Evolutionary conservation across 2,797 vertebrate genomes (phyloP).

Genomic region (Diplodus puntazzo): DNA sequence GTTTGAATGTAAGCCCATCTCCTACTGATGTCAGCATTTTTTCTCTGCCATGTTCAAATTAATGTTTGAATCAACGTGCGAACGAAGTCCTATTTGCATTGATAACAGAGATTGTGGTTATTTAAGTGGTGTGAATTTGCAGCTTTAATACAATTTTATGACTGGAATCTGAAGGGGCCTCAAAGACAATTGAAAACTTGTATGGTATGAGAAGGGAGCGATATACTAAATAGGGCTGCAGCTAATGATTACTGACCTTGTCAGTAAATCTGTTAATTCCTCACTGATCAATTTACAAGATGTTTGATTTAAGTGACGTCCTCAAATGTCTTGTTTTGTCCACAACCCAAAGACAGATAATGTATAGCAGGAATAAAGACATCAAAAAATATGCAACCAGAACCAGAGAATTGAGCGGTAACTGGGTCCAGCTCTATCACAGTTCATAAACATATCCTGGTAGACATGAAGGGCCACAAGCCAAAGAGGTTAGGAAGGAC

Average conservation of each 20-base stretch:
- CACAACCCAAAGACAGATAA: background rate
- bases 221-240: too few species aligned
- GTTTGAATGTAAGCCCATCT: constrained; percentile 17
- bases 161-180: background rate
- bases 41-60: background rate
- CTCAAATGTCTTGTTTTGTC: too few species aligned
- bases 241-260: too few species aligned
- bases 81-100: background rate
- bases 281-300: too few species aligned
- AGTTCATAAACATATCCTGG: background rate
- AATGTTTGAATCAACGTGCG: background rate
- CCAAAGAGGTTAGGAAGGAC: background rate
- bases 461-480: background rate
- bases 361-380: too few species aligned
- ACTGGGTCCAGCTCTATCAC: background rate
- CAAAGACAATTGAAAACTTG: too few species aligned
- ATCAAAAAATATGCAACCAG: too few species aligned
- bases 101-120: background rate
- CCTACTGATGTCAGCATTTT: background rate
- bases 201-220: too few species aligned
- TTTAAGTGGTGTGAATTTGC: background rate
- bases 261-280: too few species aligned
- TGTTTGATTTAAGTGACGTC: too few species aligned
- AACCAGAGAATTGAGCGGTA: too few species aligned
- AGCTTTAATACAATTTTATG: background rate